Conservation (phyloP, 2,113 vertebrate genomes). For the Paramisgurnus dabryanus region DNA sequence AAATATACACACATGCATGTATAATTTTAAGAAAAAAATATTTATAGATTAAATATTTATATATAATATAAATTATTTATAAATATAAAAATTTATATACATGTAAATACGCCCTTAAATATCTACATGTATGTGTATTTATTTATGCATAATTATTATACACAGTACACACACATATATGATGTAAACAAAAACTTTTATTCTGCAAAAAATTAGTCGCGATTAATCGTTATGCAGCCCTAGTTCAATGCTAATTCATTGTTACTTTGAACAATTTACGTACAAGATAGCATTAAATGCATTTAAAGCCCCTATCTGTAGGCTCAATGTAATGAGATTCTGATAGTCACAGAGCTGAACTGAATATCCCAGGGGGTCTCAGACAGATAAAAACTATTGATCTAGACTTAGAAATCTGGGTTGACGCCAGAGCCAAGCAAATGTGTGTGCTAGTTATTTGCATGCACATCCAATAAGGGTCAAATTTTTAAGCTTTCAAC, state of each 20-base stretch:
- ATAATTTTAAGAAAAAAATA: too few species aligned
- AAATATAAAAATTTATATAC: too few species aligned
- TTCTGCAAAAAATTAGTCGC: too few species aligned
- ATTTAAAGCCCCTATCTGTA: neutral
- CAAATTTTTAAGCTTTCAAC: neutral
- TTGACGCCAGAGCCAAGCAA: neutral
- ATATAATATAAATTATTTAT: too few species aligned
- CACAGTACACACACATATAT: too few species aligned
- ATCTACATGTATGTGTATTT: too few species aligned
- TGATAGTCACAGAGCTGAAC: conserved; percentile 6
- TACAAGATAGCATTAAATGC: neutral
- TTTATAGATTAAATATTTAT: too few species aligned
- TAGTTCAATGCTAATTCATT: neutral
- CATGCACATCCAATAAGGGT: neutral
- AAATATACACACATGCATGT: too few species aligned
- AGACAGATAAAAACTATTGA: conserved; percentile 39
- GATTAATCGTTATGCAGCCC: too few species aligned
- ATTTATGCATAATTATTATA: too few species aligned
- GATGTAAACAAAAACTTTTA: too few species aligned
- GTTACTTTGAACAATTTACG: neutral
- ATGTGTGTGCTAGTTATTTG: neutral
- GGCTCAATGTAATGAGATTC: neutral
- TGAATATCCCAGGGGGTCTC: conserved; percentile 33
- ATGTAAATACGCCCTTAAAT: too few species aligned
- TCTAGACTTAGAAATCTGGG: neutral